A percentile compares a stretch with the other conserved stretches of the same genome.
Evolutionary conservation across 2,113 vertebrate species (phyloP).

Genomic region (Mobula hypostoma): DNA sequence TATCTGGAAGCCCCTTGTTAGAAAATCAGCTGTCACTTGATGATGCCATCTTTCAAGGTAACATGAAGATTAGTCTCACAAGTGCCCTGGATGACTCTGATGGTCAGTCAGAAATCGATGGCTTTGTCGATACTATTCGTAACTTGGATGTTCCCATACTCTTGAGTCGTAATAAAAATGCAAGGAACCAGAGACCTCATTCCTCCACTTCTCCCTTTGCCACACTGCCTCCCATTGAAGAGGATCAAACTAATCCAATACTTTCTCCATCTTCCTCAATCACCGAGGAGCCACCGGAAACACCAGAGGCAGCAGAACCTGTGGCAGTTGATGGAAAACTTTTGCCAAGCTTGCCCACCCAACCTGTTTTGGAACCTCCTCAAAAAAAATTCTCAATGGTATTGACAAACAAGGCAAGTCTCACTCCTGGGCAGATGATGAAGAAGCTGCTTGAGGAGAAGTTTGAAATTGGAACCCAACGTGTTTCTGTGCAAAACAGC

Average conservation of each 20-base stretch:
- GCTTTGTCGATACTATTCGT: conserved; percentile 73
- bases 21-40: not conserved
- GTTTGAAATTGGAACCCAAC: not conserved
- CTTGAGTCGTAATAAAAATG: conserved; percentile 50
- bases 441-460: conserved; percentile 47
- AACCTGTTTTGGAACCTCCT: not conserved
- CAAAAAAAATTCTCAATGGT: conserved; percentile 38
- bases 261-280: conserved; percentile 40
- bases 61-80: not conserved
- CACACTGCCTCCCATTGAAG: conserved; percentile 67
- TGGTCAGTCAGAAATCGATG: conserved; percentile 65
- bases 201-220: conserved; percentile 45
- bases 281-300: accelerated
- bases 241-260: conserved; percentile 54
- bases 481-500: conserved; percentile 42
- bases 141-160: conserved; percentile 72
- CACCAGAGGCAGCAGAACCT: not conserved
- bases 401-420: conserved; percentile 44
- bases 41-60: not conserved
- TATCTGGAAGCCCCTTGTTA: too few relatives aligned
- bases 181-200: conserved; percentile 47
- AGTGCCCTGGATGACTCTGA: not conserved
- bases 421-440: conserved; percentile 54
- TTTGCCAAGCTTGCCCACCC: not conserved
- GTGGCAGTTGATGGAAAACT: not conserved